Conservation (phyloP, 1,140 invertebrate genomes). For the Bombus waltoni region DNA sequence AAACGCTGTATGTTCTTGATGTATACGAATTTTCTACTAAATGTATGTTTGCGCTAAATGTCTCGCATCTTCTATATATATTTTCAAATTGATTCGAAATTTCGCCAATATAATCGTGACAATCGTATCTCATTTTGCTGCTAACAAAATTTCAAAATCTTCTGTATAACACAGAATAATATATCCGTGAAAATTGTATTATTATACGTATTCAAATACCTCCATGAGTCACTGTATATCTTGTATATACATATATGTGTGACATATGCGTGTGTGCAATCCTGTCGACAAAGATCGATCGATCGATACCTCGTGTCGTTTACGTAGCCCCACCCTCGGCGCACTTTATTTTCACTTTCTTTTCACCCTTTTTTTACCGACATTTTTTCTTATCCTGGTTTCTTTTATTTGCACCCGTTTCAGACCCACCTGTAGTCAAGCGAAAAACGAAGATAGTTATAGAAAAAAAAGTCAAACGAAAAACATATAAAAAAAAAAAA, state of each 20-base stretch:
- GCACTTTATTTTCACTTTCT: slow-evolving; percentile 68
- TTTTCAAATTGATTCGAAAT: no score
- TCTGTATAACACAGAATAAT: not conserved
- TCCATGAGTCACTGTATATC: not conserved
- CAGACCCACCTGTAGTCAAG: slow-evolving; percentile 78
- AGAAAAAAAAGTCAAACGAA: slow-evolving; percentile 4
- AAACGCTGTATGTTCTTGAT: no score
- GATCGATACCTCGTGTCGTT: not conserved
- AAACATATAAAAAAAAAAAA: slow-evolving; percentile 40
- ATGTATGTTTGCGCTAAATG: no score
- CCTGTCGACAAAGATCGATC: not conserved
- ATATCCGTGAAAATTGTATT: not conserved
- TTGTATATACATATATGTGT: not conserved
- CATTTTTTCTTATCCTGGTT: slow-evolving; percentile 69
- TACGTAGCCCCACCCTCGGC: slow-evolving; percentile 52
- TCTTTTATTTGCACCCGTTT: slow-evolving; percentile 78
- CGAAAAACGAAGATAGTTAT: slow-evolving; percentile 57
- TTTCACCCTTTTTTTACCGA: slow-evolving; percentile 63
- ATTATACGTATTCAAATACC: not conserved
- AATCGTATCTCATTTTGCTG: no score
- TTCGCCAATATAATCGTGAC: no score
- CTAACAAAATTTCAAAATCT: not conserved
- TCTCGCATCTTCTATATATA: no score
- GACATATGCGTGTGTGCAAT: not conserved
- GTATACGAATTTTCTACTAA: no score